Base-by-base conservation (phyloP, 2,888 invertebrate genomes). In the Micoletzkya japonica region DNA sequence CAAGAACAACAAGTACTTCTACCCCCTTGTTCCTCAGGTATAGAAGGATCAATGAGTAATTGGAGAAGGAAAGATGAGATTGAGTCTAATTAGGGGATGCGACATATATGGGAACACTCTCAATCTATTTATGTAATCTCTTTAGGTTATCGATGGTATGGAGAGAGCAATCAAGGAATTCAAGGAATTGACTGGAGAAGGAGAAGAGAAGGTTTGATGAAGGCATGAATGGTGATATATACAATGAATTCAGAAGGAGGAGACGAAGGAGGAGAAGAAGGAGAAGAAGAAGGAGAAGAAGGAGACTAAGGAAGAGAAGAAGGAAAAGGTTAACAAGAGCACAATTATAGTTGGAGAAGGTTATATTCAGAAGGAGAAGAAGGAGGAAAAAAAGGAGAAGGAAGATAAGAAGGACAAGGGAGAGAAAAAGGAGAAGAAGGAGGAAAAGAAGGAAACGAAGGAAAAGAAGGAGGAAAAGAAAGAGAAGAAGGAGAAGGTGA, bases 1-100 rank as follows among this genome's bases (percentile, higher is more conserved):
- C 74, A 75, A 67, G 58, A 77, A 80, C 72, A 78, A 81, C 77
- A 77, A 77, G 63, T 81, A 81, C 74, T 83, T 82, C 77, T 83
- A 80, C 72, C 83, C 83, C 39, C 76, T 81, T 52, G 71, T 81
- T 26, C 73, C 75, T 44, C 82, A 83, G 60, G 74, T 78, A 0
- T 54, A n/a, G 10, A 24, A 59, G 26, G 49, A 52, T 77, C 50
- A 72, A 68, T 20, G 75, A 66, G 44, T 20, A 44, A 44, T 36
- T 24, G 2, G 37, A 20, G 17, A 20, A 58, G 52, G 7, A 14
- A 52, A 20, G 7, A 56, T 14, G 17, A 6, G 4, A 14, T 50
- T 20, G 54, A 3, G 14, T 7, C 2, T 17, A 26, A 54, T 54
- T 4, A 24, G 79, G 70, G 75, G 70, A 73, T 44, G 49, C 63